phyloP scores from a whole-genome alignment of 2,113 vertebrate species.

The Dendropsophus ebraccatus region DNA sequence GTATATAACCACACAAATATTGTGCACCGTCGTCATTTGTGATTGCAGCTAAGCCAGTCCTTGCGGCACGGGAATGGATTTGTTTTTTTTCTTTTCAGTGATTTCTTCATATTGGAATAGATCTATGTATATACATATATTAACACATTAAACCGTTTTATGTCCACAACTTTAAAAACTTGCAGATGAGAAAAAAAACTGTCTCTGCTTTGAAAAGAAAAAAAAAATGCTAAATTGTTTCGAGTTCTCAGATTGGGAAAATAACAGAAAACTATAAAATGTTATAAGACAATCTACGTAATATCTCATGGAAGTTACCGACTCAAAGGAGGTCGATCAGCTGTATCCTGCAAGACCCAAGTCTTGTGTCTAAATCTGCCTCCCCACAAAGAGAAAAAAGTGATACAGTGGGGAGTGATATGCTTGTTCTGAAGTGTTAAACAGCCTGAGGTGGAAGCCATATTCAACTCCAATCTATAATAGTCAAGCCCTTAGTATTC shows the following conservation, averaged over 20 bases:
- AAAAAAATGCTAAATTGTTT: conserved; percentile 55
- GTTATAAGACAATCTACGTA: conserved; percentile 31
- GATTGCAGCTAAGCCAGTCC: conserved; percentile 42
- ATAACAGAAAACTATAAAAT: conserved; percentile 9
- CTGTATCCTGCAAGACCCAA: too few species aligned
- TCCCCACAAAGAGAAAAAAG: neutral
- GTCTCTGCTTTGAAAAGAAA: neutral
- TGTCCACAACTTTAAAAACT: conserved; percentile 65
- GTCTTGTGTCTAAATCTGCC: too few species aligned
- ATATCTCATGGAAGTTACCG: too few species aligned
- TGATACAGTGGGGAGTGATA: neutral
- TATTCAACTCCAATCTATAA: neutral
- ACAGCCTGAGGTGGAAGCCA: neutral
- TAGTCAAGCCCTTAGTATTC: too few species aligned
- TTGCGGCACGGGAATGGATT: conserved; percentile 29
- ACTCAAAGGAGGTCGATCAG: too few species aligned
- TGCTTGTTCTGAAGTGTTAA: neutral
- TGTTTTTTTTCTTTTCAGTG: neutral
- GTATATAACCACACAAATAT: conserved; percentile 67
- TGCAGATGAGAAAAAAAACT: conserved; percentile 57
- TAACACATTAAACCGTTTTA: conserved; percentile 27
- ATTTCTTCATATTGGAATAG: conserved; percentile 29
- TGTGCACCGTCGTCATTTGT: conserved; percentile 63
- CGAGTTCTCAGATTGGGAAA: neutral
- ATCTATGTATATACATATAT: conserved; percentile 46